phyloP scores from a whole-genome alignment of 2,113 vertebrate species.

The Dasyprocta punctata region DNA sequence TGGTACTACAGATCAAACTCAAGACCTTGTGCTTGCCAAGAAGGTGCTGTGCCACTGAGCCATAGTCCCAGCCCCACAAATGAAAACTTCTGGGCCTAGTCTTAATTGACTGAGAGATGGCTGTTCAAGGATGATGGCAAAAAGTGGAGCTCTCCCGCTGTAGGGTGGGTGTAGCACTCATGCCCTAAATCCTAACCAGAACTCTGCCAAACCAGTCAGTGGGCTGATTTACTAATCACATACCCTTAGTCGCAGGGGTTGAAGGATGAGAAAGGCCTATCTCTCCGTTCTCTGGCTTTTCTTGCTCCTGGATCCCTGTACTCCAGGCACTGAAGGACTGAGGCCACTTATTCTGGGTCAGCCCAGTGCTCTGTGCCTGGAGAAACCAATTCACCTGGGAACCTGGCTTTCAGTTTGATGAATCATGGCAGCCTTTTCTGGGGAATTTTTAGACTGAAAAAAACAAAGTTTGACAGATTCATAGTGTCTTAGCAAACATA shows the following conservation, averaged over 20 bases:
- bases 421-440: constrained; percentile 1
- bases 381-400: background rate
- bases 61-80: background rate
- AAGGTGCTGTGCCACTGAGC: no score
- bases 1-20: no score
- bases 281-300: background rate
- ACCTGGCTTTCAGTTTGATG: background rate
- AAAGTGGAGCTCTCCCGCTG: background rate
- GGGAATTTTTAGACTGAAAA: background rate
- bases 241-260: no score
- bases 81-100: background rate
- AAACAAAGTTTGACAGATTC: background rate
- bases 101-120: background rate
- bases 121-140: background rate
- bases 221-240: no score
- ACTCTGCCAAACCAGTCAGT: no score
- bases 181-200: no score
- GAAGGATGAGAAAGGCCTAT: background rate
- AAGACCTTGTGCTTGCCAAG: no score
- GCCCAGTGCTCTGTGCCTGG: no score
- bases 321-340: accelerated
- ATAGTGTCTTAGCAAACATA: background rate
- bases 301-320: background rate
- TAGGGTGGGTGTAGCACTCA: no score
- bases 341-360: background rate